Base-by-base conservation (phyloP, 2,888 invertebrate species). In the Rhagium mordax region DNA sequence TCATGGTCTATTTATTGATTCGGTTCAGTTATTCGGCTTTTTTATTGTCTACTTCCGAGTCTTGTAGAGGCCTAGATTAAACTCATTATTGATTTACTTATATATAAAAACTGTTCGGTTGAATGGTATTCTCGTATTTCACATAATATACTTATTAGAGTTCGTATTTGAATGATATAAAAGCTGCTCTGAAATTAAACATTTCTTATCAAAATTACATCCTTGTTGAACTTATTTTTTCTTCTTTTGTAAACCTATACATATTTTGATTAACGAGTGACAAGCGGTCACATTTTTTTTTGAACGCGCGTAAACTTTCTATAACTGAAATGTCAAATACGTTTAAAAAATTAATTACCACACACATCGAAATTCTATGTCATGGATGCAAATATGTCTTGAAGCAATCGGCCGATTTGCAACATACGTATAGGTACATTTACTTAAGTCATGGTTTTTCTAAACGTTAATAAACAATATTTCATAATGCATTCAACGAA, bases 261-360 rank as follows among this genome's bases (percentile, higher is more conserved):
- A n/a, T 20, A 29, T 59, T n/a, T n/a, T n/a, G n/a, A n/a, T n/a
- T n/a, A n/a, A n/a, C n/a, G n/a, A n/a, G n/a, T n/a, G 51, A 51
- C 47, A 64, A 29, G 21, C 18, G 16, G 64, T 64, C 64, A 61
- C 8, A 33, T 18, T 21, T 47, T 51, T 16, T 20, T 41, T 48
- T 18, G 6, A n/a, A 61, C 20, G 29, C 51, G 1, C 2, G n/a
- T 0, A 48, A 24, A n/a, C 64, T 64, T 64, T 64, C 64, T 48
- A 64, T 13, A 21, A 10, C 5, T 48, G 16, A 64, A 64, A 64
- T 64, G 64, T 49, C 64, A 64, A 27, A 64, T 49, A 24, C 16
- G 18, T n/a, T 21, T 62, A 62, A 62, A n/a, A 62, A 62, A 62
- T 47, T 47, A 62, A 62, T 62, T 62, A 62, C 61, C 48, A 62